Percentiles rank a stretch among this genome's conserved stretches.
phyloP scores from a whole-genome alignment of 2,888 invertebrate genomes.

The Nomada lathburiana region DNA sequence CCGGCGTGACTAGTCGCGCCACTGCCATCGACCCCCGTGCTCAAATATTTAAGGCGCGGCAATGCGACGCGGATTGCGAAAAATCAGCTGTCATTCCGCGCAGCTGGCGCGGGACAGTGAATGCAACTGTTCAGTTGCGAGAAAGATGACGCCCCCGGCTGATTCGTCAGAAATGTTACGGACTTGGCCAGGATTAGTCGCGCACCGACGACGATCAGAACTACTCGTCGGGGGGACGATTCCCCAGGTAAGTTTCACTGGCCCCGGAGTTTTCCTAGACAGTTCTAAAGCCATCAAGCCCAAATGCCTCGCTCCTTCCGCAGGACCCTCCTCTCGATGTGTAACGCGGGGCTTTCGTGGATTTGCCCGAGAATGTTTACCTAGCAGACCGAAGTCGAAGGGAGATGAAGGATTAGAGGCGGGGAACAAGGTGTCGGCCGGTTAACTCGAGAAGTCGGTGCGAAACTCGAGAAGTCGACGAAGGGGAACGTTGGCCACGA shows the following conservation, averaged over 20 bases:
- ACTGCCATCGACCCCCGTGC: conserved; percentile 5
- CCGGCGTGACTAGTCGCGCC: conserved; percentile 34
- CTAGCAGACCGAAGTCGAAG: conserved; percentile 71
- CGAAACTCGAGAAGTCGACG: conserved; percentile 62
- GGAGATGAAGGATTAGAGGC: conserved; percentile 68
- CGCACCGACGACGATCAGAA: background rate
- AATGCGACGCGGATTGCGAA: conserved; percentile 26
- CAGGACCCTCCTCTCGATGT: conserved; percentile 25
- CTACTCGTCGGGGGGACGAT: background rate
- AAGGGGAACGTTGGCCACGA: conserved; percentile 13
- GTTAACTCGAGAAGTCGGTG: conserved; percentile 69
- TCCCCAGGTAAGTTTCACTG: conserved; percentile 28
- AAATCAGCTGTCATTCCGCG: background rate
- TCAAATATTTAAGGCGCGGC: conserved; percentile 51
- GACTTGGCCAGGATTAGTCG: background rate
- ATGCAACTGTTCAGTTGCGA: no score
- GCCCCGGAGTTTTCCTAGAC: conserved; percentile 57
- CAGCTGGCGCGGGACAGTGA: no score
- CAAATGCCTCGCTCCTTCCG: conserved; percentile 37
- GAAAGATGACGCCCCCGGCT: no score
- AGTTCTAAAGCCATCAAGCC: conserved; percentile 44
- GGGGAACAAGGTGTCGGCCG: conserved; percentile 63
- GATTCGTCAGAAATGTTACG: no score
- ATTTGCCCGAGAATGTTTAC: conserved; percentile 70
- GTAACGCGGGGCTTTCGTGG: conserved; percentile 44